Percentiles rank a stretch among this genome's conserved stretches.
Evolutionary conservation across 2,888 invertebrate species (phyloP).

Genomic region (Dichetophora obliterata): DNA sequence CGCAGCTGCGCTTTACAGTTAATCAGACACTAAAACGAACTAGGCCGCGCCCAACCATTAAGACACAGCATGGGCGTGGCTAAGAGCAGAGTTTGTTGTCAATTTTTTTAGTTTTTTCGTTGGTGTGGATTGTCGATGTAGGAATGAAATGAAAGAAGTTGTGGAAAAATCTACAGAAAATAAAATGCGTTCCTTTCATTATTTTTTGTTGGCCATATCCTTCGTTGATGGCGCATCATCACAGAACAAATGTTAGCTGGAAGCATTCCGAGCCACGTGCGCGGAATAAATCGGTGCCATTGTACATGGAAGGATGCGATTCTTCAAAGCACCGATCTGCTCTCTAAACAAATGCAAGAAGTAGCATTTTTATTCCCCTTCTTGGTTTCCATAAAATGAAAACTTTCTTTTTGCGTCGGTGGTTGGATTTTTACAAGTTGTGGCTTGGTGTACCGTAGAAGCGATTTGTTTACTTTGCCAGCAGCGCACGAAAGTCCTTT

Average conservation of each 20-base stretch:
- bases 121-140: neutral
- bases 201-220: neutral
- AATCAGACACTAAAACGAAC: neutral
- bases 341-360: neutral
- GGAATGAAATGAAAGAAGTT: neutral
- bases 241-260: neutral
- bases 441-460: neutral
- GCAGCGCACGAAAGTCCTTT: neutral
- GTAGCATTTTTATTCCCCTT: neutral
- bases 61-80: neutral
- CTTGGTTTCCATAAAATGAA: neutral
- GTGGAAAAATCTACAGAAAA: neutral
- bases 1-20: neutral
- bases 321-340: neutral
- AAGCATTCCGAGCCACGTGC: slow-evolving; percentile 25
- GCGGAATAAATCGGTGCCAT: slow-evolving; percentile 19
- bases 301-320: neutral
- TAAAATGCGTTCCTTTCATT: neutral
- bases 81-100: neutral
- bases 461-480: slow-evolving; percentile 5
- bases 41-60: slow-evolving; percentile 37
- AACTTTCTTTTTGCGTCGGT: neutral
- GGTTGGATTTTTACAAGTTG: slow-evolving; percentile 10
- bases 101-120: neutral
- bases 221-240: neutral